phyloP scores from a whole-genome alignment of 2,113 vertebrate species.

The Mormoops blainvillei region DNA sequence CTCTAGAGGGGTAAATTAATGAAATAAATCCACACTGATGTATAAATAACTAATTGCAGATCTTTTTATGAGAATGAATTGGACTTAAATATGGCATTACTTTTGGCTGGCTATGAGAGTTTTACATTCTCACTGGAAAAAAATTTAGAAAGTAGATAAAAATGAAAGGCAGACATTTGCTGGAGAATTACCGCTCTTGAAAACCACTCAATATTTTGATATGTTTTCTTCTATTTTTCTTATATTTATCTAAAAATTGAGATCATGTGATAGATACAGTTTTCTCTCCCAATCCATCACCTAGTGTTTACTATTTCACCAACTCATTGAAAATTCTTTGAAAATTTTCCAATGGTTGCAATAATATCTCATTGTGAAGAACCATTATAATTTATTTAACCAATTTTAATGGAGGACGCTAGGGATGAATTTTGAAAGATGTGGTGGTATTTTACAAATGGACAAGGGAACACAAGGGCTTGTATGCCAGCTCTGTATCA shows the following conservation, averaged over 20 bases:
- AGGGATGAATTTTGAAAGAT: neutral
- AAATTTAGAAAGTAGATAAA: constrained; percentile 4
- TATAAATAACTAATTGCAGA: constrained; percentile 16
- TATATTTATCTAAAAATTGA: neutral
- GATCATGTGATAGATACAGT: neutral
- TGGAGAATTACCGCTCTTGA: constrained; percentile 3
- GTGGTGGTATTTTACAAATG: neutral
- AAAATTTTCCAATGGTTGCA: neutral
- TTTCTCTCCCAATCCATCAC: constrained; percentile 9
- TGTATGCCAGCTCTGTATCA: neutral
- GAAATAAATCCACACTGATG: neutral
- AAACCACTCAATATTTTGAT: constrained; percentile 30
- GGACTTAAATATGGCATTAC: neutral
- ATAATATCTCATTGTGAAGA: neutral
- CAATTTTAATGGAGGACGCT: neutral
- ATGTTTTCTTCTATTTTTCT: neutral
- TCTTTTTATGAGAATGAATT: neutral
- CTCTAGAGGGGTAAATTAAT: neutral
- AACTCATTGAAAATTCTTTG: constrained; percentile 2
- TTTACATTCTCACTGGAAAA: neutral
- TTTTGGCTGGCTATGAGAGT: neutral
- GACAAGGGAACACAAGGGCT: neutral
- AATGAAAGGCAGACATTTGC: neutral
- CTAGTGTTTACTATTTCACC: neutral
- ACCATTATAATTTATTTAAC: neutral